Evolutionary conservation across 1,140 invertebrate genomes (phyloP).

Genomic region (Pantala flavescens): DNA sequence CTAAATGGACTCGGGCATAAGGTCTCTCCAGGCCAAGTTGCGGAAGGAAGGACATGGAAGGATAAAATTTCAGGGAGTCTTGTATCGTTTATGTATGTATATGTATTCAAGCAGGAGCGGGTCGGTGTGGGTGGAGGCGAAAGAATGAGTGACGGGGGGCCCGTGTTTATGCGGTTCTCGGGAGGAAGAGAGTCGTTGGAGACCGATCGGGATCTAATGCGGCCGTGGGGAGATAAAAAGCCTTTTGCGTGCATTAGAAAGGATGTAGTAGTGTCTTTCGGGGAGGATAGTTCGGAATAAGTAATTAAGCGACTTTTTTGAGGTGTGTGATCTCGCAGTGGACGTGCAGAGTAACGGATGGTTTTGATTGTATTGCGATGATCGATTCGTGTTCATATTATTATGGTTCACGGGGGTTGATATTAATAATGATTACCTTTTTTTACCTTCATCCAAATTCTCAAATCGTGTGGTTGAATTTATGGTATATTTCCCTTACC

Average conservation of each 20-base stretch:
- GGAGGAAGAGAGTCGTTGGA: neutral
- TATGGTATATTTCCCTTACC: too few species aligned
- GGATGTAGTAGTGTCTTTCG: neutral
- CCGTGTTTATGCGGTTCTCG: neutral
- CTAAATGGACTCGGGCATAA: too few species aligned
- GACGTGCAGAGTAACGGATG: too few species aligned
- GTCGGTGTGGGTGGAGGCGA: too few species aligned
- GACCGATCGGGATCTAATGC: neutral
- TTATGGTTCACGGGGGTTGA: too few species aligned
- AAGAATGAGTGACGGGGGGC: neutral
- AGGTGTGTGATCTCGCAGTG: too few species aligned
- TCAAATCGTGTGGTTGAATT: too few species aligned
- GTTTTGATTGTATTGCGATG: too few species aligned
- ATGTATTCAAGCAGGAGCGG: neutral
- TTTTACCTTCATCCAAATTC: too few species aligned
- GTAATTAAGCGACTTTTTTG: neutral
- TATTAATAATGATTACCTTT: too few species aligned
- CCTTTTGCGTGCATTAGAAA: slow-evolving; percentile 1
- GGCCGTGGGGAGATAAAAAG: neutral
- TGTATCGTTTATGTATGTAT: slow-evolving; percentile 2
- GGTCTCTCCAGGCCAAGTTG: too few species aligned
- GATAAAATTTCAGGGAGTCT: neutral
- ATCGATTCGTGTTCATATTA: too few species aligned
- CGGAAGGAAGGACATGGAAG: neutral
- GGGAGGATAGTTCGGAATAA: neutral